phyloP scores from a whole-genome alignment of 1,140 invertebrate genomes.

The Thaumatotibia leucotreta region DNA sequence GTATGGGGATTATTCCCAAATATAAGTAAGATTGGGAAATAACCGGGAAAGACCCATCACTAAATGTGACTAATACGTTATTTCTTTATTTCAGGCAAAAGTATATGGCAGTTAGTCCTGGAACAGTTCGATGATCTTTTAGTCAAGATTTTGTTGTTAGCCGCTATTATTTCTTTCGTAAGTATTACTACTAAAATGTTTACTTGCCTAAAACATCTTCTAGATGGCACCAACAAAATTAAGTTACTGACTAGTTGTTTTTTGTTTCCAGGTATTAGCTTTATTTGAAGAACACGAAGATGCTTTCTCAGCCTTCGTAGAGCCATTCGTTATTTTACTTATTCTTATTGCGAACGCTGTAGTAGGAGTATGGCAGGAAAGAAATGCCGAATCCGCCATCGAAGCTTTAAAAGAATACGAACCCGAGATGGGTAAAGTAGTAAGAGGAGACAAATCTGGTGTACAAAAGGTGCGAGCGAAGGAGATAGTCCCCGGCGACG shows the following conservation, averaged over 20 bases:
- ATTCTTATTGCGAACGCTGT: conserved; percentile 99
- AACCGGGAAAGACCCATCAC: too few species aligned
- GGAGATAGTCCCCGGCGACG: conserved; percentile 98
- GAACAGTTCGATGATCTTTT: conserved; percentile 99
- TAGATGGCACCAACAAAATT: not conserved
- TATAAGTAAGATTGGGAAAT: too few species aligned
- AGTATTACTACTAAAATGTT: conserved; percentile 83
- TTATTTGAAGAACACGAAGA: conserved; percentile 99
- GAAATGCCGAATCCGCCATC: conserved; percentile 99
- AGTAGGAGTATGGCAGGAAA: conserved; percentile 99
- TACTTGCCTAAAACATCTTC: too few species aligned
- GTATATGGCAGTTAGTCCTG: conserved; percentile 99
- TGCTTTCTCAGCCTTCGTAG: conserved; percentile 99
- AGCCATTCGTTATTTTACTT: conserved; percentile 99
- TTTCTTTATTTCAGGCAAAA: conserved; percentile 87
- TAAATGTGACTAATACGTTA: too few species aligned
- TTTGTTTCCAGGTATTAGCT: conserved; percentile 93
- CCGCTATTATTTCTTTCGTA: conserved; percentile 99
- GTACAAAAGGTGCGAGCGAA: conserved; percentile 98
- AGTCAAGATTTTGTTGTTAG: conserved; percentile 99
- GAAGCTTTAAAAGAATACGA: conserved; percentile 99
- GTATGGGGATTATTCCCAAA: too few species aligned
- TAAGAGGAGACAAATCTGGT: conserved; percentile 95
- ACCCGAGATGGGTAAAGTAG: conserved; percentile 99
- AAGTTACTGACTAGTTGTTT: conserved; percentile 24